Base-by-base conservation (phyloP, 2,888 invertebrate genomes). In the Habroteleia sp. region DNA sequence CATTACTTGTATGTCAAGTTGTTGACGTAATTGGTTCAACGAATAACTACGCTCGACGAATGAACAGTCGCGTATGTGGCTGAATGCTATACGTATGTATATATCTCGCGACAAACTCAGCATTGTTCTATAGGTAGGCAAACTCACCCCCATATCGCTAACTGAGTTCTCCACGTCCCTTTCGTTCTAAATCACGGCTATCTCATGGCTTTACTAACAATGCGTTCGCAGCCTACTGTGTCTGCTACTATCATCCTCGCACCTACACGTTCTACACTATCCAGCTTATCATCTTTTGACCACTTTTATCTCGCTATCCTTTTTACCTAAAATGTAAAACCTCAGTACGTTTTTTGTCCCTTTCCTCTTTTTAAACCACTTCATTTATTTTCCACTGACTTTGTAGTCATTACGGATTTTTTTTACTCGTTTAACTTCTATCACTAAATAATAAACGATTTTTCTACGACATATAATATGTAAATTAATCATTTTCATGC, bases 201-300 rank as follows among this genome's bases (percentile, higher is more conserved):
- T 84, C 83, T 84, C 82, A 68, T 71, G 79, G 83, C 81, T 84
- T 83, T 83, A 80, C 83, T 80, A 84, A 85, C 85, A 85, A 85
- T 83, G 83, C 82, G 77, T 71, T 74, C 79, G 66, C 80, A 74
- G 76, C 77, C 74, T 58, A 69, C 77, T 35, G n/a, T n/a, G 56
- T 65, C 56, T 58, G 17, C 42, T 2, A 8, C 62, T 62, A 52
- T 66, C 65, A 25, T 56, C 17, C 63, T 63, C 58, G 7, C 60
- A 52, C 63, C 52, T 62, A 60, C 29, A 20, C 74, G 37, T 14
- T 20, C 33, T 27, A 48, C 62, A 42, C 27, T 44, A 63, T 56
- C 69, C 56, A 39, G 63, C 68, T 65, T 74, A 74, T 74, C 58
- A 68, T 74, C 69, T 69, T 25, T 33, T 41, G 65, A 23, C 62